phyloP scores from a whole-genome alignment of 2,113 vertebrate species.

The Phylloscopus trochilus region DNA sequence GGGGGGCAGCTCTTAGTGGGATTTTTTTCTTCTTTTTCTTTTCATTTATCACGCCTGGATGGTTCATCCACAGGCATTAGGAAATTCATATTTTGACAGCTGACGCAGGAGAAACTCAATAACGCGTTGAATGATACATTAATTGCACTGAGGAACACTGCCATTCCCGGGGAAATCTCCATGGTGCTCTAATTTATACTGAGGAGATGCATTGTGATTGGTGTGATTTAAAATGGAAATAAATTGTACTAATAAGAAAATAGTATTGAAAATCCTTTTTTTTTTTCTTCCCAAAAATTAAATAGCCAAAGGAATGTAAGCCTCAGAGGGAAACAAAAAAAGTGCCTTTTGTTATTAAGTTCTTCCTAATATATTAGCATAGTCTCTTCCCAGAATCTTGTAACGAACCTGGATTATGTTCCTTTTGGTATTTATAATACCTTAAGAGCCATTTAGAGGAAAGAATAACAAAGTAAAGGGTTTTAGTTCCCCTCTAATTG shows the following conservation, averaged over 20 bases:
- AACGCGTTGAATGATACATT: background rate
- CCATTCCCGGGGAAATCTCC: background rate
- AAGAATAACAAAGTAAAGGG: background rate
- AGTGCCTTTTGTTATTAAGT: background rate
- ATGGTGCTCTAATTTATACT: background rate
- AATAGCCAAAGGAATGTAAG: background rate
- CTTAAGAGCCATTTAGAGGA: background rate
- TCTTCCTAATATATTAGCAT: background rate
- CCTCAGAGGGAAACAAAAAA: background rate
- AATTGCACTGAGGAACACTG: background rate
- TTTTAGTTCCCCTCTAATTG: background rate
- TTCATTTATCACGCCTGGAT: background rate
- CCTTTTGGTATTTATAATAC: background rate
- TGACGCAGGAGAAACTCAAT: background rate
- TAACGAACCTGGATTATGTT: background rate
- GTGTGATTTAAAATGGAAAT: conserved; percentile 1
- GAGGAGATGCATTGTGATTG: background rate
- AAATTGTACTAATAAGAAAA: background rate
- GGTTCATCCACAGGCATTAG: background rate
- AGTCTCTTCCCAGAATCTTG: background rate
- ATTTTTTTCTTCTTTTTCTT: background rate
- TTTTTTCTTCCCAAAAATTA: background rate
- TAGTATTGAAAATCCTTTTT: background rate
- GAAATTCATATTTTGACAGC: conserved; percentile 26
- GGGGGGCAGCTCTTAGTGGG: background rate